Conservation (phyloP, 1,140 invertebrate species). For the Listronotus oregonensis region DNA sequence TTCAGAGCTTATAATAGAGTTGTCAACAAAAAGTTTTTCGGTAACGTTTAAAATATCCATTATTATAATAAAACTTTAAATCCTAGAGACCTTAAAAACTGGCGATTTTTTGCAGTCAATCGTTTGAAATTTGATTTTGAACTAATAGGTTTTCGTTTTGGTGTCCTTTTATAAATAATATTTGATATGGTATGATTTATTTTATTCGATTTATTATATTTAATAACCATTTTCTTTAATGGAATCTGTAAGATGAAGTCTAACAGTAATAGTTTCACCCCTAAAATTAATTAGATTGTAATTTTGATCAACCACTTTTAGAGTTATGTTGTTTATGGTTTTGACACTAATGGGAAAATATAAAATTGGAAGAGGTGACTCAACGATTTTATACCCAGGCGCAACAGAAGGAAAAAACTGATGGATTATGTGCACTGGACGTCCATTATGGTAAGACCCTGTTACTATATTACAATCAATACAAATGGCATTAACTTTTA, state of each 20-base stretch:
- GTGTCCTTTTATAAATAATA: constrained; percentile 1
- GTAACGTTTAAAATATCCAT: constrained; percentile 27
- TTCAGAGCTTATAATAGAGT: constrained; percentile 26
- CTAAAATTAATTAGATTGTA: no score
- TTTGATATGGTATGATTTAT: constrained; percentile 1
- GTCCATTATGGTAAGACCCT: no score
- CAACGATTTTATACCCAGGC: no score
- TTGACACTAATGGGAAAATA: no score
- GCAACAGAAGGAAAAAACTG: no score
- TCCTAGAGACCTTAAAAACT: constrained; percentile 22
- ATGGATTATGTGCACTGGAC: no score
- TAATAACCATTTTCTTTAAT: constrained; percentile 18
- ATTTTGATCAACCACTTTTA: no score
- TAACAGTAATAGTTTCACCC: no score
- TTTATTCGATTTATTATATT: constrained; percentile 4
- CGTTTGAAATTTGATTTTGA: constrained; percentile 6
- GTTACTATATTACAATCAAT: no score
- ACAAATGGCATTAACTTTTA: no score
- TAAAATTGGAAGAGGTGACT: no score
- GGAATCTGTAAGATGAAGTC: not conserved
- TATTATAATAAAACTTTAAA: constrained; percentile 26
- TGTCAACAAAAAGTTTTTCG: constrained; percentile 15
- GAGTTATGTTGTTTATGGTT: no score
- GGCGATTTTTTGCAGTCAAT: constrained; percentile 15
- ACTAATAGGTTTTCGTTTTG: constrained; percentile 8